phyloP scores from a whole-genome alignment of 2,113 vertebrate genomes.

The Gallinago jamesoni region DNA sequence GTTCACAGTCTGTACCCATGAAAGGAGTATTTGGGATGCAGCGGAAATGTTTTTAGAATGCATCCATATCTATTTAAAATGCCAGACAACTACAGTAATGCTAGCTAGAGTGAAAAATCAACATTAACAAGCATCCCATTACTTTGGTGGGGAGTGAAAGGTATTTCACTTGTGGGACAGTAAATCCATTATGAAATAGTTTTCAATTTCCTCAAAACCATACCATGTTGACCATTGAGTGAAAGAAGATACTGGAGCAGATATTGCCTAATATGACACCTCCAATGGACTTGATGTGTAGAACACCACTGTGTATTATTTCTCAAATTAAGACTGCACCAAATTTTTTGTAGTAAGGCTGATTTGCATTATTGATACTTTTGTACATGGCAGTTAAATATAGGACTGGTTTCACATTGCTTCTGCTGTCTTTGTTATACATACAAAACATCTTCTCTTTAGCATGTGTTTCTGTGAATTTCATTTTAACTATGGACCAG shows the following conservation, averaged over 20 bases:
- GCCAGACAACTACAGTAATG: fast-evolving
- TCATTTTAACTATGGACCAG: background rate
- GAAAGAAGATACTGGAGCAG: background rate
- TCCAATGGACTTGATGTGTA: background rate
- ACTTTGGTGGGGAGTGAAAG: background rate
- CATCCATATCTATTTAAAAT: background rate
- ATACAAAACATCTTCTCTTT: background rate
- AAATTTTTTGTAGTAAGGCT: background rate
- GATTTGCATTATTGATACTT: background rate
- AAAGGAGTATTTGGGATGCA: background rate
- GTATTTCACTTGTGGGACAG: background rate
- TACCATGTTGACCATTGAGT: background rate
- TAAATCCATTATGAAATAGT: background rate
- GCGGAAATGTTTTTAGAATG: background rate
- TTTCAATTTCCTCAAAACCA: background rate
- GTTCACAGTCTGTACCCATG: background rate
- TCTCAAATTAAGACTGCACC: background rate
- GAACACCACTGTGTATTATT: background rate
- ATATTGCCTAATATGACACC: background rate
- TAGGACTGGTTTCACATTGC: background rate
- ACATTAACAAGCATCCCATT: background rate
- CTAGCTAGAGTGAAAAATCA: background rate
- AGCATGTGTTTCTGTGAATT: background rate
- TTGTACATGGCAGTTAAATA: background rate
- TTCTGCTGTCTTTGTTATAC: background rate